Evolutionary conservation across 1,140 invertebrate genomes (phyloP).

Genomic region (Pygmarrhopalites habei): DNA sequence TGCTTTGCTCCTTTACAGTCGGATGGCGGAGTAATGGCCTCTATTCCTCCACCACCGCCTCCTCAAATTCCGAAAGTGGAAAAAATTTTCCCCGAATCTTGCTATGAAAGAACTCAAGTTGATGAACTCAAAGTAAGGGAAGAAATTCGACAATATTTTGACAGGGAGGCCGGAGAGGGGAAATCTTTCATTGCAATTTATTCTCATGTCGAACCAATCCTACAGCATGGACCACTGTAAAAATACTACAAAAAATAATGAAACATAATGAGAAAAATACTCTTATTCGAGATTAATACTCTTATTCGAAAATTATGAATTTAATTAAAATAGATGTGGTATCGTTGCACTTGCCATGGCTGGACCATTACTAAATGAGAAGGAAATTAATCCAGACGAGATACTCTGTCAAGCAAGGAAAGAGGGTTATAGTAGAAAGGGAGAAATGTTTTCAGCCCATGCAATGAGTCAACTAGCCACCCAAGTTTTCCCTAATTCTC

Average conservation of each 20-base stretch:
- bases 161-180: no score
- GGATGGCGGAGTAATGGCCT: background rate
- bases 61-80: no score
- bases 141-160: background rate
- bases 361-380: conserved; percentile 1
- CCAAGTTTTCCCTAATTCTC: conserved; percentile 47
- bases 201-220: background rate
- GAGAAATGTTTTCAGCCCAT: conserved; percentile 76
- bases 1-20: no score
- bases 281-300: background rate
- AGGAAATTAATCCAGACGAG: background rate
- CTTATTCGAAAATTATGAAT: no score
- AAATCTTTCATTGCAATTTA: no score
- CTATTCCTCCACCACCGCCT: background rate
- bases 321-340: conserved; percentile 57
- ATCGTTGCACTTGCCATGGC: conserved; percentile 71
- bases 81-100: no score
- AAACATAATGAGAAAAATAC: background rate
- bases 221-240: conserved; percentile 21
- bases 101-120: no score
- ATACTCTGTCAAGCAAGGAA: conserved; percentile 1
- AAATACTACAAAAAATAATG: background rate
- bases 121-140: background rate
- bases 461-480: conserved; percentile 57
- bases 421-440: conserved; percentile 58